Evolutionary conservation across 2,797 vertebrate genomes (phyloP), one percentile per base, ranked within the genome.

Genomic region (Cheirogaleus major): DNA sequence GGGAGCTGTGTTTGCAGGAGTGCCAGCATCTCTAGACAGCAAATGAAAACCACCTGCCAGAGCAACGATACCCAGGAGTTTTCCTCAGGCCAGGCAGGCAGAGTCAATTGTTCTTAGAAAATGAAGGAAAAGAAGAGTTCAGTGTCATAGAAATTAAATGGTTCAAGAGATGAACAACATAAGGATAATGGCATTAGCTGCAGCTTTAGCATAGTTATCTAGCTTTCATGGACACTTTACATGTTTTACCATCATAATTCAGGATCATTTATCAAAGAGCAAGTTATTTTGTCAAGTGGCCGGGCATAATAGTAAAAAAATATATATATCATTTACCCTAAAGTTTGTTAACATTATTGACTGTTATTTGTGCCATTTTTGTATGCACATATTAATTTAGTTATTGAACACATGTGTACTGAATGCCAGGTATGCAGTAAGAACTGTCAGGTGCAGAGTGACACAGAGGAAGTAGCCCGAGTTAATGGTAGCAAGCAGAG

Each of bases 21-120:
- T 50, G 89, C 96, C 93, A 90, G 84, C 87, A 67, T 75, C 93
- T 91, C 84, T 48, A 86, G 93, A 93, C 45, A 30, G 87, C 63
- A 78, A 81, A 88, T 90, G 92, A 82, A 88, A 92, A 55, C 93
- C 96, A 89, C 97, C 96, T 89, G 95, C 95, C 95, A 82, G 81
- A 85, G 50, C 72, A 45, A 43, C 7, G 92, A 52, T 17, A 50
- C 88, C 65, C 95, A 89, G 88, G 89, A 93, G 84, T 45, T 81
- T 52, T 87, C 65, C 27, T 23, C 22, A 14, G 95, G 83, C 80
- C 75, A 82, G 86, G 35, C 76, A 50, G 57, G 55, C 84, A 76
- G 79, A 94, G 57, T 75, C 90, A 30, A 80, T 72, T 86, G 88
- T 95, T 97, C 78, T 91, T 80, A 38, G 95, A 85, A 95, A 95